These are phyloP conservation scores for Caenorhabditis inopinata DNA, from an alignment of 1,140 invertebrate genomes.

Conservation along the genomic window DNA sequence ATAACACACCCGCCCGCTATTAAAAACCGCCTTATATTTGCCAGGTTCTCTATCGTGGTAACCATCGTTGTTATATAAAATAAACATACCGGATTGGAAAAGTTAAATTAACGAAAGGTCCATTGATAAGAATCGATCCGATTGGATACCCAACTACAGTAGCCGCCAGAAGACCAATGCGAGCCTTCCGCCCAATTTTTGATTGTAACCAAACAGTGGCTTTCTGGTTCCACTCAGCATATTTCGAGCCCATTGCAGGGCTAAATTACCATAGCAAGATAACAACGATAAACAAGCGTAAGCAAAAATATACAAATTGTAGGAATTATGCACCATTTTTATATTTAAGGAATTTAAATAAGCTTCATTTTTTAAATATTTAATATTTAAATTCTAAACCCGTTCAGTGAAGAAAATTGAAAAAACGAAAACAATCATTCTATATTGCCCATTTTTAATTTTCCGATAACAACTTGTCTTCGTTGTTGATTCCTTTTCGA, in stretches of 20 bases:
- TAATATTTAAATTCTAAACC: no score
- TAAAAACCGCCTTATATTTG: no score
- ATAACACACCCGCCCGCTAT: no score
- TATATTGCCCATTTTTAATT: background rate
- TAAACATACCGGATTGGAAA: slow-evolving; percentile 35
- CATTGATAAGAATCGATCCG: slow-evolving; percentile 39
- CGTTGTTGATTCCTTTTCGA: background rate
- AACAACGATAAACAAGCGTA: no score
- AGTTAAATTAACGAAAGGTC: slow-evolving; percentile 43
- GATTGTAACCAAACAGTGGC: slow-evolving; percentile 43
- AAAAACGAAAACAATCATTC: background rate
- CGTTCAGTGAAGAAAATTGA: background rate
- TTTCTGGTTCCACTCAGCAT: slow-evolving; percentile 35
- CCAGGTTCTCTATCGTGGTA: no score
- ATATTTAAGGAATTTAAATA: no score
- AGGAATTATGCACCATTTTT: no score
- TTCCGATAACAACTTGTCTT: background rate
- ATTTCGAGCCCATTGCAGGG: slow-evolving; percentile 11
- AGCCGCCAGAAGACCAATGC: slow-evolving; percentile 46
- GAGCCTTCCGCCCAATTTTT: slow-evolving; percentile 38
- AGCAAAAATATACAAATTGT: no score
- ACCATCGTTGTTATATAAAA: no score
- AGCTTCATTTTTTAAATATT: no score
- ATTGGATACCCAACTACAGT: slow-evolving; percentile 45
- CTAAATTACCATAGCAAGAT: no score